Evolutionary conservation across 2,888 invertebrate species (phyloP), one percentile per base, ranked within the genome.

Genomic region (Eudemis profundana): DNA sequence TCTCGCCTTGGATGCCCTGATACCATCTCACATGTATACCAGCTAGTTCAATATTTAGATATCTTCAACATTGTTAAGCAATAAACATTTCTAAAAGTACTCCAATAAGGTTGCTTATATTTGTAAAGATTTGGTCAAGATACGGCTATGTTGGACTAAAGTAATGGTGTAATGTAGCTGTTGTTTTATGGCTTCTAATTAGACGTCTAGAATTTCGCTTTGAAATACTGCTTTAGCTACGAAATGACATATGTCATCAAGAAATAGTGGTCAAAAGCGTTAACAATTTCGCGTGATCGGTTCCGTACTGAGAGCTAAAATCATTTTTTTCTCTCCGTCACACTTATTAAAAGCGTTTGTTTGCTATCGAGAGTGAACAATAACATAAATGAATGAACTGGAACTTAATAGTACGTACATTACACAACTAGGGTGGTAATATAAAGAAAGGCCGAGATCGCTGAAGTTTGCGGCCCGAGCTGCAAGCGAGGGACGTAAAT

Each of bases 1-100:
- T 80, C 72, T 83, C 67, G 54, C 61, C 62, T 53, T 62, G 40
- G 38, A 19, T 44, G 57, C 33, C 56, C 56, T 51, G 64, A 64
- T 61, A 61, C 15, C 53, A 54, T 62, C 61, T 50, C 64, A 44
- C 44, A 51, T 50, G 5, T 19, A 15, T 53, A 54, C 44, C 29
- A 42, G 38, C 33, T 54, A 54, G 40, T 54, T 54, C 42, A 42
- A 54, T 42, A 54, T 42, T 53, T 40, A 40, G 51, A 33, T 33
- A 33, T 33, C 33, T 10, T 4, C 33, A 33, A 33, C 33, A 10
- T 29, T 36, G 12, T 14, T 3, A 19, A 29, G 29, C 42, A 7
- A 44, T 8, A 29, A 17, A 2, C 29, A 29, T 29, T 14, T 40
- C 23, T 53, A 23, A 3, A 1, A 10, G 10, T 12, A 4, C 8